phyloP scores from a whole-genome alignment of 2,113 vertebrate species.

The Tetrao urogallus region DNA sequence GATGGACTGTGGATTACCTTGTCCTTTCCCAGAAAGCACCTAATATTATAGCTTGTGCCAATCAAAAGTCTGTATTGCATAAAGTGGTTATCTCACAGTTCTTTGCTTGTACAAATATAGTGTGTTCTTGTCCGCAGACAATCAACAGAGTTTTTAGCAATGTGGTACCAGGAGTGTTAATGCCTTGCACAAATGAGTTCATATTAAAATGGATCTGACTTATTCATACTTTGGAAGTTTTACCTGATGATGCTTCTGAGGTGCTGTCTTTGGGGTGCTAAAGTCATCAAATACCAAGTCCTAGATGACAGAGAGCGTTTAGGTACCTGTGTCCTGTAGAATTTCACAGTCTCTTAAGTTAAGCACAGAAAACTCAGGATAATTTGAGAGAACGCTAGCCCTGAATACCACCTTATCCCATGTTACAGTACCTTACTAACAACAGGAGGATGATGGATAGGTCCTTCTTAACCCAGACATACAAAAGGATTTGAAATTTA shows the following conservation, averaged over 20 bases:
- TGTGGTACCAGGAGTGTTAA: background rate
- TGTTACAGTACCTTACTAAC: background rate
- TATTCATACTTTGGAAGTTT: background rate
- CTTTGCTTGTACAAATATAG: background rate
- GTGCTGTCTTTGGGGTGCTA: background rate
- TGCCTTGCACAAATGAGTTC: background rate
- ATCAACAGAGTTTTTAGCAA: background rate
- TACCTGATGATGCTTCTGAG: background rate
- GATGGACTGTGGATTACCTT: background rate
- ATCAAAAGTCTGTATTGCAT: background rate
- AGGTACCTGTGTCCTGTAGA: background rate
- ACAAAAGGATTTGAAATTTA: background rate
- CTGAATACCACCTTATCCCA: background rate
- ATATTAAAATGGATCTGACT: background rate
- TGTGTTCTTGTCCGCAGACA: background rate
- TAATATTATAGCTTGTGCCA: background rate
- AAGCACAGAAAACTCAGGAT: background rate
- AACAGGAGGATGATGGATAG: background rate
- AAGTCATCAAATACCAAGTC: background rate
- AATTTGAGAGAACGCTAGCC: background rate
- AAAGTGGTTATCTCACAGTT: background rate
- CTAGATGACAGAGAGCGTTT: background rate
- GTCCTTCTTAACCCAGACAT: background rate
- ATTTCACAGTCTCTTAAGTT: background rate
- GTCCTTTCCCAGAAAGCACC: background rate